phyloP scores from a whole-genome alignment of 1,140 invertebrate species.

The Drosophila kanapiae region DNA sequence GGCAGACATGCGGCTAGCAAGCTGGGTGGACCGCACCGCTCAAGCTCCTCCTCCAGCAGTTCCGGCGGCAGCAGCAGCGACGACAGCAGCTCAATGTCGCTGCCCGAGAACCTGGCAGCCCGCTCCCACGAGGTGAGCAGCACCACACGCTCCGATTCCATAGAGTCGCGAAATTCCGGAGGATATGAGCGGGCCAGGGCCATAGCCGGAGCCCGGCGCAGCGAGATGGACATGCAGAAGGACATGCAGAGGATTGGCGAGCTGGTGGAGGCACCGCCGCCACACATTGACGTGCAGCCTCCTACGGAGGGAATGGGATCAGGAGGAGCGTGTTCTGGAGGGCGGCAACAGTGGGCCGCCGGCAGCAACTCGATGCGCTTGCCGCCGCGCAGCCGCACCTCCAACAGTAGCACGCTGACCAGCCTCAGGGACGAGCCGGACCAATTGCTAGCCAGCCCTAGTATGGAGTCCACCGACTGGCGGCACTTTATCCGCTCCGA shows the following conservation, averaged over 20 bases:
- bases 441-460: conserved; percentile 72
- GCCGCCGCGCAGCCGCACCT: conserved; percentile 71
- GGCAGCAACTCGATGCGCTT: conserved; percentile 65
- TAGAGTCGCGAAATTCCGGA: conserved; percentile 79
- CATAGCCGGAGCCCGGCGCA: conserved; percentile 76
- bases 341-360: conserved; percentile 44
- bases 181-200: conserved; percentile 72
- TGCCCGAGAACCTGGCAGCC: conserved; percentile 50
- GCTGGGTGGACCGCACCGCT: conserved; percentile 37
- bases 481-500: conserved; percentile 85
- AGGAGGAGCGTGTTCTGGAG: conserved; percentile 5
- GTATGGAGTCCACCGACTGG: conserved; percentile 84
- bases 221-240: conserved; percentile 79
- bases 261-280: conserved; percentile 55
- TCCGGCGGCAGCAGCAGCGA: conserved; percentile 60
- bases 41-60: conserved; percentile 72
- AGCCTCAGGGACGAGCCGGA: conserved; percentile 78
- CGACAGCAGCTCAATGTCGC: conserved; percentile 67
- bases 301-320: conserved; percentile 53
- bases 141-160: conserved; percentile 77
- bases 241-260: conserved; percentile 70
- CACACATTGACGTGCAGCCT: conserved; percentile 80
- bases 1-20: conserved; percentile 47
- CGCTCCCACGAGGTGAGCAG: conserved; percentile 73
- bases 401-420: conserved; percentile 80